Percentiles rank a stretch among this genome's conserved stretches.
Evolutionary conservation across 2,797 vertebrate genomes (phyloP).

Genomic region (Sebastes umbrosus): DNA sequence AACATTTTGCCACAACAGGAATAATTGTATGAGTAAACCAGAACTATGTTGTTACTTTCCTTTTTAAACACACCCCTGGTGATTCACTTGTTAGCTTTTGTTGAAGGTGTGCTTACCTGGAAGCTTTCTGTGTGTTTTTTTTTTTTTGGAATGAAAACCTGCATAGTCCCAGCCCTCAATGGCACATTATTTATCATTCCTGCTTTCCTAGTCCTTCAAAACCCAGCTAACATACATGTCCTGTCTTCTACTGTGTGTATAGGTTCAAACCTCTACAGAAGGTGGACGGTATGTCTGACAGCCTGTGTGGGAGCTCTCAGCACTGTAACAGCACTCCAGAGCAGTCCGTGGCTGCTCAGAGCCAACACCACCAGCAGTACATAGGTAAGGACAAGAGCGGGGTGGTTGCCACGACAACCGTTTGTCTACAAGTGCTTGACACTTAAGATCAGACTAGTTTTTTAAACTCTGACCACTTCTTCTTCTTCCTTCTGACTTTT

Average conservation of each 20-base stretch:
- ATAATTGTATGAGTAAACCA: not conserved
- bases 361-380: conserved; percentile 97
- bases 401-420: not conserved
- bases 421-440: not conserved
- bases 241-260: not conserved
- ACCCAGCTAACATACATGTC: conserved; percentile 1
- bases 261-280: conserved; percentile 97
- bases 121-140: not conserved
- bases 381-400: conserved; percentile 84
- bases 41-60: not conserved
- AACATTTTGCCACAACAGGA: not conserved
- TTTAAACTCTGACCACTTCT: not conserved
- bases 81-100: not conserved
- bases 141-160: not conserved
- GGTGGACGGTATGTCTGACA: conserved; percentile 89
- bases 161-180: not conserved
- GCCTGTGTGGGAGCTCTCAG: conserved; percentile 83
- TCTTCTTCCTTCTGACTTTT: not conserved
- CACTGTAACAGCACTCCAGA: conserved; percentile 87
- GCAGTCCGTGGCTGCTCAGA: conserved; percentile 92
- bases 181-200: not conserved
- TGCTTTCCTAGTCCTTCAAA: not conserved
- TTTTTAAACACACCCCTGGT: not conserved
- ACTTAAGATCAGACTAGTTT: not conserved
- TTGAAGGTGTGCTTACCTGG: not conserved